Percentiles rank a stretch among this genome's conserved stretches.
phyloP scores from a whole-genome alignment of 1,140 invertebrate genomes.

The Diachasmimorpha longicaudata region DNA sequence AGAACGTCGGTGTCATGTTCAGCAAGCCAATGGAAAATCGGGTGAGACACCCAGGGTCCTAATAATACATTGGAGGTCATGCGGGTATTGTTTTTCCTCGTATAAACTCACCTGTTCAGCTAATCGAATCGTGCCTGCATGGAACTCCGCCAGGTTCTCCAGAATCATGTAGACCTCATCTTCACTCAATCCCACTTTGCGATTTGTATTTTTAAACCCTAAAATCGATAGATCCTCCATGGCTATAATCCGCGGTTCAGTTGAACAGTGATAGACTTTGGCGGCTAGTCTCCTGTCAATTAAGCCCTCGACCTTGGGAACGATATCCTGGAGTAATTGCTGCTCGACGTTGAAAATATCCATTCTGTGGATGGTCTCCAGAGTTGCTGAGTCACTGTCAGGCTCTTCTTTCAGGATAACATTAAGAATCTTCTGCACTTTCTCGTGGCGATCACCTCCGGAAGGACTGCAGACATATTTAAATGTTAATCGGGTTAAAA shows the following conservation, averaged over 20 bases:
- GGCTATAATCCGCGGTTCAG: slow-evolving; percentile 46
- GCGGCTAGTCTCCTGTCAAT: slow-evolving; percentile 23
- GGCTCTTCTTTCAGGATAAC: slow-evolving; percentile 33
- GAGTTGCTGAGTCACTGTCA: not conserved
- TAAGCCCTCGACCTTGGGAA: slow-evolving; percentile 26
- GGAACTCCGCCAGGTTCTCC: slow-evolving; percentile 62
- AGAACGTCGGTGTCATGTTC: not conserved
- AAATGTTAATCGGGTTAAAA: slow-evolving; percentile 10
- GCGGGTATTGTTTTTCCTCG: too few relatives aligned
- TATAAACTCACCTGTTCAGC: slow-evolving; percentile 48
- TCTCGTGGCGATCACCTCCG: not conserved
- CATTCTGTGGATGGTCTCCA: not conserved
- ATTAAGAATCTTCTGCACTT: not conserved
- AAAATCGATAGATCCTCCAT: slow-evolving; percentile 56
- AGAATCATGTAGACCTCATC: slow-evolving; percentile 55
- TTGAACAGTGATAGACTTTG: slow-evolving; percentile 21
- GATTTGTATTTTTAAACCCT: slow-evolving; percentile 59
- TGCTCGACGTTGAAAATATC: slow-evolving; percentile 27
- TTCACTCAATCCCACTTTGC: slow-evolving; percentile 56
- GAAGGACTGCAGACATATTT: not conserved
- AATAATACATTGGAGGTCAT: too few relatives aligned
- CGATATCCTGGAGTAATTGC: slow-evolving; percentile 17
- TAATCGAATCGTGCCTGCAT: slow-evolving; percentile 61
- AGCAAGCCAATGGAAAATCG: not conserved
- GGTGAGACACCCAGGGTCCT: not conserved